Evolutionary conservation across 2,113 vertebrate genomes (phyloP).

Genomic region (Nannobrachium achirus): DNA sequence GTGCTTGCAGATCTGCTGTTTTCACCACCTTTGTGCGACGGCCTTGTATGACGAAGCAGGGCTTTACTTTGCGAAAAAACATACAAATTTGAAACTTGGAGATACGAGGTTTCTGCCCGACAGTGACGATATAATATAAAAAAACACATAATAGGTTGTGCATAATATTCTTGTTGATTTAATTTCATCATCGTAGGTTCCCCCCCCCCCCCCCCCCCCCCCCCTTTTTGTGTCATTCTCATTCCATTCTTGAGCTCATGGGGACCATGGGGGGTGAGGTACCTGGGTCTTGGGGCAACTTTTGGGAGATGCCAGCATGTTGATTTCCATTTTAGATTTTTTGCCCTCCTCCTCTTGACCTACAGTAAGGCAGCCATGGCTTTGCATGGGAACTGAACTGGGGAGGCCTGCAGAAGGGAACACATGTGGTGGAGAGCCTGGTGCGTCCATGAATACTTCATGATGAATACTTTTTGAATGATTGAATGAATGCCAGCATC

Average conservation of each 20-base stretch:
- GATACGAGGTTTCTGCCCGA: too few relatives aligned
- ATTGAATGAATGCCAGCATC: conserved; percentile 77
- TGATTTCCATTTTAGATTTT: conserved; percentile 7
- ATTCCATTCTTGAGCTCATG: conserved; percentile 60
- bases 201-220: too few relatives aligned
- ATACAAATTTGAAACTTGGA: too few relatives aligned
- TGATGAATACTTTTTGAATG: conserved; percentile 53
- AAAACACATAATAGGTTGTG: conserved; percentile 10
- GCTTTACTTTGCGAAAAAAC: too few relatives aligned
- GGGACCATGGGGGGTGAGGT: conserved; percentile 7
- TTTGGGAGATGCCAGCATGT: conserved; percentile 73
- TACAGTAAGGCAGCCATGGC: conserved; percentile 75
- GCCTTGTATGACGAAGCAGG: too few relatives aligned
- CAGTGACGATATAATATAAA: conserved; percentile 15
- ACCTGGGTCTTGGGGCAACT: conserved; percentile 58
- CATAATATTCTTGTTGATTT: not conserved
- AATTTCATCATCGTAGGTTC: conserved; percentile 14
- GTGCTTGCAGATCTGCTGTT: too few relatives aligned
- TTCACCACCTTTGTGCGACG: too few relatives aligned
- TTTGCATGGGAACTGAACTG: conserved; percentile 79
- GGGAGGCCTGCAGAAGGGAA: conserved; percentile 61
- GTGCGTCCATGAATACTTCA: conserved; percentile 46
- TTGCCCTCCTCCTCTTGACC: conserved; percentile 48
- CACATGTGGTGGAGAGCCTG: conserved; percentile 32
- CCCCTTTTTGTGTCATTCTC: conserved; percentile 33